Evolutionary conservation across 2,113 vertebrate species (phyloP), one percentile per base, ranked within the genome.

Genomic region (Struthio camelus): DNA sequence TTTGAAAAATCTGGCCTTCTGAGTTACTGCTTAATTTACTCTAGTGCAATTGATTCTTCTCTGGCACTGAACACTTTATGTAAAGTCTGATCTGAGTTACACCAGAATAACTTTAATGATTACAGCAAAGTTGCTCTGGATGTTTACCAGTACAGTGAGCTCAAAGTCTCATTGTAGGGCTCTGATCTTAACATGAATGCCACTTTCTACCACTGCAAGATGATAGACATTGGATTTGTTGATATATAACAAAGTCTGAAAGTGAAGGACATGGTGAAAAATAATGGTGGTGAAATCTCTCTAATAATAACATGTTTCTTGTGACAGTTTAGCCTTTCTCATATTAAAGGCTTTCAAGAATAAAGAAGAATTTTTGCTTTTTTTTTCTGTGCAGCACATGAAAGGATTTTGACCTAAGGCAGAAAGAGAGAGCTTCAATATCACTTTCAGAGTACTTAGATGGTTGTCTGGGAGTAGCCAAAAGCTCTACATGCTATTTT

Each of bases 61-160:
- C 53, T 83, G 93, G 34, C 77, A 75, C 71, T 1, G 7, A 11
- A 10, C 1, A 1, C 64, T 72, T 80, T 53, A 58, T 54, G 28
- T 38, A 56, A 56, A 51, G 79, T 72, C 81, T 93, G 90, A 88
- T 67, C 87, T 11, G 82, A 67, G 85, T 73, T 78, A 94, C 75
- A 82, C 75, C 54, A 48, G 85, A 54, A 30, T 66, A 46, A 50
- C 71, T 90, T 42, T 30, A 56, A 79, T 69, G 85, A 94, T 87
- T 86, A 44, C 76, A 79, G 59, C 80, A 86, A 88, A 94, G 65
- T 79, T 94, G 6, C 85, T 59, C 67, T 93, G 89, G 71, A 32
- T 95, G 82, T 86, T 94, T 90, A 94, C 59, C n/a, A 62, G 75
- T 28, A 40, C 1, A 1, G 40, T 6, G 2, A n/a, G 73, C 91